phyloP scores from a whole-genome alignment of 1,140 invertebrate species.

The Saccostrea glomerata region DNA sequence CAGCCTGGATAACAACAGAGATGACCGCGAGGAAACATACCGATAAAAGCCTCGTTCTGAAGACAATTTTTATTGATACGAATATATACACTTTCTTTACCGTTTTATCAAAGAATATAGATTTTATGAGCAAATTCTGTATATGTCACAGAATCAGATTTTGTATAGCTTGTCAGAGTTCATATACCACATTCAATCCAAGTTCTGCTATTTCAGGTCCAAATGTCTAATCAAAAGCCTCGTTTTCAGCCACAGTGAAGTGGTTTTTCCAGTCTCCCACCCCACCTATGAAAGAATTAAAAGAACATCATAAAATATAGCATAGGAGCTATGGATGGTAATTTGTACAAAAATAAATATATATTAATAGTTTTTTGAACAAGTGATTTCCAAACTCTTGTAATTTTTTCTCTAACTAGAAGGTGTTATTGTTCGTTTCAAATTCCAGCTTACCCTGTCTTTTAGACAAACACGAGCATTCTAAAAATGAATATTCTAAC shows the following conservation, averaged over 20 bases:
- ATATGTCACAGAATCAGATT: too few species aligned
- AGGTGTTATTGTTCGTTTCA: neutral
- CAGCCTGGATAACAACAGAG: conserved; percentile 87
- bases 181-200: neutral
- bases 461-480: neutral
- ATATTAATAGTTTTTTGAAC: neutral
- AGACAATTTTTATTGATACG: conserved; percentile 94
- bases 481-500: neutral
- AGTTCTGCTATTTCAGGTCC: neutral
- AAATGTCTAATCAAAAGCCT: neutral
- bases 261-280: neutral
- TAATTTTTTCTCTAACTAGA: too few species aligned
- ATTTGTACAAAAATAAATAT: neutral
- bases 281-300: neutral
- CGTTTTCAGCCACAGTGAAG: neutral
- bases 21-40: conserved; percentile 94
- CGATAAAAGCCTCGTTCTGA: conserved; percentile 91
- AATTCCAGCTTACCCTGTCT: neutral
- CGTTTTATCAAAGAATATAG: too few species aligned
- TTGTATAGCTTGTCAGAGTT: neutral
- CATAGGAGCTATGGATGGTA: too few species aligned
- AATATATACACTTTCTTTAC: conserved; percentile 80
- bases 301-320: too few species aligned
- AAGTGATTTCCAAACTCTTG: too few species aligned
- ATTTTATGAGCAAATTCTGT: too few species aligned